phyloP scores from a whole-genome alignment of 2,113 vertebrate species.

The Cranoglanis bouderius region DNA sequence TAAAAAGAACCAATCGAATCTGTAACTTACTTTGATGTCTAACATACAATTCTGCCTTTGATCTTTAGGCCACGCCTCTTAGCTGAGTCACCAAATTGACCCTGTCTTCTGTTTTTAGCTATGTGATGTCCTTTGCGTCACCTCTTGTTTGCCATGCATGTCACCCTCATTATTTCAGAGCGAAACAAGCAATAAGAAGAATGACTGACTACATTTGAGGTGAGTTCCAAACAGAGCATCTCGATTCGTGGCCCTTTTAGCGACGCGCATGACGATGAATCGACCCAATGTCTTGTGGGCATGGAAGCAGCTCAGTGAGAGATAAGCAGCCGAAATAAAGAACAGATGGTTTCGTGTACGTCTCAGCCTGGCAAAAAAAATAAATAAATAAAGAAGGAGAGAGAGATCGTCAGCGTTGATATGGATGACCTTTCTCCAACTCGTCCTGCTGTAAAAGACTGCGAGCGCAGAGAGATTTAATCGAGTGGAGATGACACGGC shows the following conservation, averaged over 20 bases:
- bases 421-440: slow-evolving; percentile 24
- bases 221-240: no score
- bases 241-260: not conserved
- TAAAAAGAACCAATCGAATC: no score
- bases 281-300: not conserved
- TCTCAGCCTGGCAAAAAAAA: not conserved
- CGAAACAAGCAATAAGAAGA: not conserved
- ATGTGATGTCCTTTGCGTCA: not conserved
- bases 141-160: not conserved
- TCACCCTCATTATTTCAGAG: not conserved
- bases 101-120: no score
- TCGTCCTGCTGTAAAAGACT: slow-evolving; percentile 10
- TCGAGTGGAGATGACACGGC: slow-evolving; percentile 18
- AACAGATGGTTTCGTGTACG: slow-evolving; percentile 14
- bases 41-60: no score
- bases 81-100: no score
- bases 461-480: slow-evolving; percentile 15
- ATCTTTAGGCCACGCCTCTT: no score
- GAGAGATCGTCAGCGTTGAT: not conserved
- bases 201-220: not conserved
- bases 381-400: not conserved
- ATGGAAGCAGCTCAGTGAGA: not conserved
- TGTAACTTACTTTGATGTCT: no score
- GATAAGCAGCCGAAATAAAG: slow-evolving; percentile 4
- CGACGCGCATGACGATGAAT: not conserved